phyloP scores from a whole-genome alignment of 2,113 vertebrate genomes.

The Equus przewalskii region DNA sequence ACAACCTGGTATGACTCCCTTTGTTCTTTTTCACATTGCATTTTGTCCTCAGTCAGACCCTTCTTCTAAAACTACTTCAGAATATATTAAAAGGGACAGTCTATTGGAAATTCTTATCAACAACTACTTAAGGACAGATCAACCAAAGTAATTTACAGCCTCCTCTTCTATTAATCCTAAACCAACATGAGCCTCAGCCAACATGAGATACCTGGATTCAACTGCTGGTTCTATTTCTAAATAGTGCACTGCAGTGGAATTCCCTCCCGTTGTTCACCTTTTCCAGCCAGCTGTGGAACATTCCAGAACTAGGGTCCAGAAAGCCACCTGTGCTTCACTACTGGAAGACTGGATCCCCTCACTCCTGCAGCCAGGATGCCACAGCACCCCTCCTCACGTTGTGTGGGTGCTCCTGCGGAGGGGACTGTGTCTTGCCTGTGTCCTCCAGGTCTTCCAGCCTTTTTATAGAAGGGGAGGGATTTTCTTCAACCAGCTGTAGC shows the following conservation, averaged over 20 bases:
- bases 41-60: not conserved
- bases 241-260: not conserved
- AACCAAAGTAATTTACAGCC: not conserved
- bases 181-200: not conserved
- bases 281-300: not conserved
- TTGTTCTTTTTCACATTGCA: not conserved
- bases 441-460: not conserved
- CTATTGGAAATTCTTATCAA: not conserved
- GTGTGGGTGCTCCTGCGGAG: not conserved
- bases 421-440: not conserved
- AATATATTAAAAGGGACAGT: not conserved
- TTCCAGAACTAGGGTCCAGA: not conserved
- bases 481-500: not conserved
- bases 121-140: conserved; percentile 23
- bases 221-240: not conserved
- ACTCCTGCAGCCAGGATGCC: not conserved
- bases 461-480: not conserved
- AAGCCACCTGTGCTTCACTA: not conserved
- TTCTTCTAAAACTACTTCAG: conserved; percentile 43
- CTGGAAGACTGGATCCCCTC: not conserved
- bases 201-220: not conserved
- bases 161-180: not conserved
- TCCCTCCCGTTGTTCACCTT: not conserved
- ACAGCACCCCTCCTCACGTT: not conserved
- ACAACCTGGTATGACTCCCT: not conserved